Evolutionary conservation across 1,140 invertebrate genomes (phyloP), one percentile per base, ranked within the genome.

Genomic region (Caenorhabditis brenneri): DNA sequence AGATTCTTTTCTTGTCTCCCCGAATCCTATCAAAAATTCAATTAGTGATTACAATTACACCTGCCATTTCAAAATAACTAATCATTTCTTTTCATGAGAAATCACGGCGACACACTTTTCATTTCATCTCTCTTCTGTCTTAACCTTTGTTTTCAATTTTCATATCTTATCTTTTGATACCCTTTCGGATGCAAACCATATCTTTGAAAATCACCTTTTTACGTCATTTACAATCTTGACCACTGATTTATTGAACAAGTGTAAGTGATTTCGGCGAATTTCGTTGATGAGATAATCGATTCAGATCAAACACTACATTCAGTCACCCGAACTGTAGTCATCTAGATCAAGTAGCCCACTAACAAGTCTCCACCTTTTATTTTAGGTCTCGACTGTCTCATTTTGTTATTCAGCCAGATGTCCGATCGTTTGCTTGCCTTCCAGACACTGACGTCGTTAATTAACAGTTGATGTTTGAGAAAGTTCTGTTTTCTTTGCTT

Each of bases 291-390:
- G 36, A 24, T 74, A 42, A 74, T 74, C 36, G 65, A 74, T 74
- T 74, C 65, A 74, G 36, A 74, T 74, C 65, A 74, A 74, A 74
- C 33, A 65, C 33, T 74, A 74, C 65, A 74, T 22, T 74, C 36
- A 46, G 65, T 24, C 65, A 74, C 36, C 58, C 36, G 36, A 74
- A 74, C 42, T 22, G 5, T 74, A 74, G 65, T 74, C 65, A 74
- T 74, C 29, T 31, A 74, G 65, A 74, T 74, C 65, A 74, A 74
- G 36, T 74, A 74, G 53, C 24, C 53, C 24, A 29, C 39, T 1
- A 19, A 19, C 19, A n/a, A 29, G 36, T 46, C 33, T 74, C 33
- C 36, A 24, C 65, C 33, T 74, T 36, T 74, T 10, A 19, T 65
- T 74, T 65, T 31, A 65, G 65, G 42, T 46, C 36, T 24, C 36